Base-by-base conservation (phyloP, 2,888 invertebrate species). In the Agrotis ipsilon region DNA sequence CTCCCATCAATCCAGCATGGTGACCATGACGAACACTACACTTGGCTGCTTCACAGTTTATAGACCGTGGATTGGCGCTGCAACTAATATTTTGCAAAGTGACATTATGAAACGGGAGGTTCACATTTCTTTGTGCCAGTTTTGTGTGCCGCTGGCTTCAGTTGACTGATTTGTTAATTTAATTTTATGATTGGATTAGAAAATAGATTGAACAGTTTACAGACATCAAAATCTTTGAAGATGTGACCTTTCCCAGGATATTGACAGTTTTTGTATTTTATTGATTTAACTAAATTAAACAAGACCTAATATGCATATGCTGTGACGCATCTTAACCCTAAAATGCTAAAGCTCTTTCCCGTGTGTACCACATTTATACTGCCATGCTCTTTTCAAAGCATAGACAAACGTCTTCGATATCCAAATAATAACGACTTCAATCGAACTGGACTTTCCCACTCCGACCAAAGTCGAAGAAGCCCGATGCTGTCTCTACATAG, bases 1-100 rank as follows among this genome's bases (percentile, higher is more conserved):
- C 85, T 81, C 71, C 79, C 68, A 85, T 81, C 87, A 81, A 92
- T 91, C 93, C 84, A 87, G 82, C 73, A 85, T 89, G 89, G 91
- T 86, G 81, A 83, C 89, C 91, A 88, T 92, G 90, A 92, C 92
- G 86, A 87, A 87, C 79, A 79, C 78, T 87, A 89, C 78, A 85
- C 88, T 82, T 82, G 82, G 72, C 69, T 79, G 72, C 80, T 85
- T 85, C 72, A 70, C 66, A 69, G 62, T 76, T 77, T 68, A 65
- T 79, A 76, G 83, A 83, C 76, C 84, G 81, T 79, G 75, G 69
- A 78, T 61, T 68, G 78, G 80, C 79, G 57, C 72, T 77, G 68
- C 68, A 67, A 83, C 71, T 58, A 68, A 24, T 62, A 69, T 81
- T 39, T 85, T 79, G 81, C 81, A 73, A 81, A 58, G 65, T 80